Evolutionary conservation across 2,888 invertebrate species (phyloP).

Genomic region (Candidula unifasciata): DNA sequence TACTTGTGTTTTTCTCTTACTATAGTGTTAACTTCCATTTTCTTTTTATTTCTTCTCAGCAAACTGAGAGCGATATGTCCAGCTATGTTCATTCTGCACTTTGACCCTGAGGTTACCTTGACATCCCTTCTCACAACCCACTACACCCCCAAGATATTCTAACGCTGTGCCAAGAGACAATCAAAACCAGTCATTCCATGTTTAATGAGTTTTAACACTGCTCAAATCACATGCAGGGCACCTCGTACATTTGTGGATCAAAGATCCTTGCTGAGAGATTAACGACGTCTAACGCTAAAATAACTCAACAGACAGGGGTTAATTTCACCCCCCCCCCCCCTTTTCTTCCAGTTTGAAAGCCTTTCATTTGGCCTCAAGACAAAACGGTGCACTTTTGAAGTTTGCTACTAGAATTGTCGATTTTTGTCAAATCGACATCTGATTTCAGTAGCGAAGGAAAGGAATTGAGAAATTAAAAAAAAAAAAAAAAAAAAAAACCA

Average conservation of each 20-base stretch:
- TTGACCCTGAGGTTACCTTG: too few relatives aligned
- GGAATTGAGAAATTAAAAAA: neutral
- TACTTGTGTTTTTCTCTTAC: too few relatives aligned
- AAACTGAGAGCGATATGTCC: too few relatives aligned
- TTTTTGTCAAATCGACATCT: neutral
- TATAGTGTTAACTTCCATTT: too few relatives aligned
- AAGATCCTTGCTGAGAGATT: conserved; percentile 9
- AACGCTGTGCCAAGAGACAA: neutral
- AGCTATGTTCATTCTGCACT: too few relatives aligned
- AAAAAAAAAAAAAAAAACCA: neutral
- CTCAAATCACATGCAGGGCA: neutral
- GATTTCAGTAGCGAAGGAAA: neutral
- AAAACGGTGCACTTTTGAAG: neutral
- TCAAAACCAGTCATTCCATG: neutral
- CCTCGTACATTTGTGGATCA: conserved; percentile 18
- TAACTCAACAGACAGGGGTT: conserved; percentile 31
- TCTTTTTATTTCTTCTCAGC: too few relatives aligned
- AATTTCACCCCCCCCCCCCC: too few relatives aligned
- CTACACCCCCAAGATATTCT: neutral
- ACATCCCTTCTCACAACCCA: too few relatives aligned
- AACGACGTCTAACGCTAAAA: conserved; percentile 12
- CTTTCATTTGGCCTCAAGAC: conserved; percentile 10
- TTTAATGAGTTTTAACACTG: neutral
- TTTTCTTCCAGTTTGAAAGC: conserved; percentile 19
- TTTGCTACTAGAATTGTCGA: neutral